phyloP scores from a whole-genome alignment of 2,888 invertebrate species.

The Cryptus viduatorius region DNA sequence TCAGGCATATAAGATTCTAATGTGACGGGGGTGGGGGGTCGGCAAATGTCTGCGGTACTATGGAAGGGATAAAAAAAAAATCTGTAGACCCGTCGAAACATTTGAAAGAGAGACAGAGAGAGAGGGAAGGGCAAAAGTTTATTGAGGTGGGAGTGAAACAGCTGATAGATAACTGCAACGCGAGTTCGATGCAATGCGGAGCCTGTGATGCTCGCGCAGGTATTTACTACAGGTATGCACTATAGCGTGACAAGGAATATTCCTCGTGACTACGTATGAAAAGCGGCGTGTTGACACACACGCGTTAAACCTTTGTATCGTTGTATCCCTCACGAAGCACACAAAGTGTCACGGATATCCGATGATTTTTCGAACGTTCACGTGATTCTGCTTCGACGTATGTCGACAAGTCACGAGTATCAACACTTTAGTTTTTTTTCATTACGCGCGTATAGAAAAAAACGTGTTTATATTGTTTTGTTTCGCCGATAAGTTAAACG shows the following conservation, averaged over 20 bases:
- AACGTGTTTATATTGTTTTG: background rate
- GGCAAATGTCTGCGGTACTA: background rate
- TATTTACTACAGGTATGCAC: constrained; percentile 25
- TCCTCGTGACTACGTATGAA: constrained; percentile 38
- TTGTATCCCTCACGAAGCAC: constrained; percentile 22
- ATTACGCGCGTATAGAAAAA: background rate
- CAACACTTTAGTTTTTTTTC: background rate
- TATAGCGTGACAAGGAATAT: constrained; percentile 21
- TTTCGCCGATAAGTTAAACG: background rate
- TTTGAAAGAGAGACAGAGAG: background rate
- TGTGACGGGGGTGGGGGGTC: background rate
- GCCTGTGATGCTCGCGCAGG: constrained; percentile 38
- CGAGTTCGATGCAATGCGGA: constrained; percentile 62
- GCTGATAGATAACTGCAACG: constrained; percentile 45
- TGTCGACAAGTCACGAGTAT: constrained; percentile 16
- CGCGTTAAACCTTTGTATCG: constrained; percentile 17
- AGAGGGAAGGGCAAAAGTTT: constrained; percentile 34
- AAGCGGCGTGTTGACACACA: constrained; percentile 24
- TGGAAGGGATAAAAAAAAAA: background rate
- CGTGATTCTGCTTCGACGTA: background rate
- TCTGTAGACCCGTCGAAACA: background rate
- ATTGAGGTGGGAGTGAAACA: constrained; percentile 39
- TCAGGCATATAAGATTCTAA: background rate
- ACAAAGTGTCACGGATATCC: background rate
- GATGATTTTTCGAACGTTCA: background rate